A percentile compares a stretch with the other conserved stretches of the same genome.
Evolutionary conservation across 2,888 invertebrate species (phyloP).

Genomic region (Rhagium mordax): DNA sequence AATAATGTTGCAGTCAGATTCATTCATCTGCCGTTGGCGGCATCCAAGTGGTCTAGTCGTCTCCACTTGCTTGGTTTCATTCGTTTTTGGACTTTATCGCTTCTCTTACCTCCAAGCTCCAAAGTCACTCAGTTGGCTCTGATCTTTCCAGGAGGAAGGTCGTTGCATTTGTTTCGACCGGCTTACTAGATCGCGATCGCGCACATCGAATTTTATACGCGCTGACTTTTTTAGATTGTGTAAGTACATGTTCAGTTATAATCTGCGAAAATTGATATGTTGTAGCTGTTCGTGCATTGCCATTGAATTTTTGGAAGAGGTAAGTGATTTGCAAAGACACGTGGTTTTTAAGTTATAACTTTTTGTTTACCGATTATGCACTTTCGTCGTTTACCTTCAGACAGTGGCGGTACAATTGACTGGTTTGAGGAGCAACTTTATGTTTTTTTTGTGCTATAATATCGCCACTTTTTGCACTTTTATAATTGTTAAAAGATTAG

Average conservation of each 20-base stretch:
- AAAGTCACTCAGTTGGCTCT: conserved; percentile 34
- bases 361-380: conserved; percentile 17
- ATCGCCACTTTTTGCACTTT: too few species aligned
- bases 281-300: not conserved
- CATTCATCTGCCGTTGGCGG: conserved; percentile 25
- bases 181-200: conserved; percentile 23
- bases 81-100: conserved; percentile 30
- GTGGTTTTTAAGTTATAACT: not conserved
- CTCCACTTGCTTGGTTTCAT: conserved; percentile 29
- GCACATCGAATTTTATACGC: conserved; percentile 22
- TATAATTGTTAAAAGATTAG: too few species aligned
- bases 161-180: conserved; percentile 15
- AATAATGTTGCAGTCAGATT: conserved; percentile 20
- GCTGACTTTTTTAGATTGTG: conserved; percentile 8
- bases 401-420: not conserved
- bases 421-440: too few species aligned
- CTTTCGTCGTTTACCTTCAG: conserved; percentile 23
- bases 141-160: conserved; percentile 21
- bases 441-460: too few species aligned
- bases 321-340: conserved; percentile 20
- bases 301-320: conserved; percentile 4
- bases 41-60: conserved; percentile 21
- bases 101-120: conserved; percentile 18
- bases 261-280: not conserved
- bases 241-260: not conserved